Percentiles rank a stretch among this genome's conserved stretches.
Evolutionary conservation across 2,888 invertebrate genomes (phyloP).

Genomic region (Eupelmus urozonus): DNA sequence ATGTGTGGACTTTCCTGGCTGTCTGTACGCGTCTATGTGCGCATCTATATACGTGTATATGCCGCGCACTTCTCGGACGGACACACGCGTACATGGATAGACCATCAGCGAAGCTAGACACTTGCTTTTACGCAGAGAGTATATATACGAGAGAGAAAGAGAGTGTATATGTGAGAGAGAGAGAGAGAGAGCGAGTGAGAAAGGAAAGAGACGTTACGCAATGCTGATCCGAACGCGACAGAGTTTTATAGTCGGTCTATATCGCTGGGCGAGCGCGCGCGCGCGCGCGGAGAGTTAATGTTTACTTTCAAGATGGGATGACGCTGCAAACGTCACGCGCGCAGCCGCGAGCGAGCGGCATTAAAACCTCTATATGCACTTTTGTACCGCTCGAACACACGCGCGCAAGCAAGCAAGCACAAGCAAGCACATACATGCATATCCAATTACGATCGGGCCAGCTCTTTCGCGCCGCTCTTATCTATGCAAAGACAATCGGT

Average conservation of each 20-base stretch:
- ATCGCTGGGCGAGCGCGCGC: not conserved
- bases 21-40: no score
- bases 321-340: constrained; percentile 45
- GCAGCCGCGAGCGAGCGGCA: not conserved
- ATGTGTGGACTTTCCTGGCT: no score
- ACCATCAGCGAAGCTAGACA: no score
- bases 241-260: constrained; percentile 49
- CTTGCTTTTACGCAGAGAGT: no score
- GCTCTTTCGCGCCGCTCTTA: constrained; percentile 28
- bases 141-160: not conserved
- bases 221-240: constrained; percentile 30
- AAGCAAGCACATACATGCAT: constrained; percentile 32
- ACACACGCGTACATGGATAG: no score
- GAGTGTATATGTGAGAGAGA: not conserved
- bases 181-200: constrained; percentile 5
- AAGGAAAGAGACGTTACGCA: constrained; percentile 39
- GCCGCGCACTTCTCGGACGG: no score
- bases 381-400: constrained; percentile 37
- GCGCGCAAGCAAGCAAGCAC: not conserved
- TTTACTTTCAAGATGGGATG: constrained; percentile 58
- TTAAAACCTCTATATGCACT: constrained; percentile 35
- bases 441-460: constrained; percentile 56
- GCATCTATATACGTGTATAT: no score
- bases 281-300: constrained; percentile 31
- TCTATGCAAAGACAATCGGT: constrained; percentile 50